Evolutionary conservation across 2,113 vertebrate species (phyloP), one percentile per base, ranked within the genome.

Genomic region (Laticauda laticaudata): DNA sequence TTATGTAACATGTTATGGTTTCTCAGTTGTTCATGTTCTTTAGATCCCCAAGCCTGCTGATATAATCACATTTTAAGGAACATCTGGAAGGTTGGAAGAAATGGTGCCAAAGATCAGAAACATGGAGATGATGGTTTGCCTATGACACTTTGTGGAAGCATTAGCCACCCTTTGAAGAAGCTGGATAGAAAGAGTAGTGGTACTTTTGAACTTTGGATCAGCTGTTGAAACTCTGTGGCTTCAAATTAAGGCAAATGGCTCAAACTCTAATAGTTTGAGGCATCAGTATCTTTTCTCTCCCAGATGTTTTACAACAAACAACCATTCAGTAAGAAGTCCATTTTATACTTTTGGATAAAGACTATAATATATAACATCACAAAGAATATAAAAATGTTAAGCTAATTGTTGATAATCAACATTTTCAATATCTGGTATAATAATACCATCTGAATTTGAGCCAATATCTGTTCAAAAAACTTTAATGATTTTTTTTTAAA

Each of bases 291-390:
- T 7, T 39, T 69, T 69, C 34, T 75, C 15, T 15, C 53, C 55
- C 90, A 90, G 26, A 21, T 0, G 2, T 91, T 94, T 88, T 54
- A 81, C 64, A 18, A 11, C 45, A 2, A 75, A 86, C 34, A 0
- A 5, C 64, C 43, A 0, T 90, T 59, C 75, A 4, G 1, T 92
- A 89, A 57, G 54, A 12, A 87, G 64, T 3, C 91, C 90, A 93
- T 55, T 2, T 29, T 89, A 54, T 9, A 29, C 39, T 4, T 57
- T 95, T 95, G 29, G 20, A 86, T 55, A 54, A 91, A 86, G 92
- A 75, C 20, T 88, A 12, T 8, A 93, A 81, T 92, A 89, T 59
- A 54, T 89, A 93, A 89, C 54, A 91, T 45, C 4, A 39, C 15
- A 64, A n/a, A 43, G 12, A 43, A 43, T 10, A 10, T 0, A 87